These are phyloP conservation scores for Oryzias woworae DNA, from an alignment of 2,113 vertebrate genomes.

Conservation along the genomic window DNA sequence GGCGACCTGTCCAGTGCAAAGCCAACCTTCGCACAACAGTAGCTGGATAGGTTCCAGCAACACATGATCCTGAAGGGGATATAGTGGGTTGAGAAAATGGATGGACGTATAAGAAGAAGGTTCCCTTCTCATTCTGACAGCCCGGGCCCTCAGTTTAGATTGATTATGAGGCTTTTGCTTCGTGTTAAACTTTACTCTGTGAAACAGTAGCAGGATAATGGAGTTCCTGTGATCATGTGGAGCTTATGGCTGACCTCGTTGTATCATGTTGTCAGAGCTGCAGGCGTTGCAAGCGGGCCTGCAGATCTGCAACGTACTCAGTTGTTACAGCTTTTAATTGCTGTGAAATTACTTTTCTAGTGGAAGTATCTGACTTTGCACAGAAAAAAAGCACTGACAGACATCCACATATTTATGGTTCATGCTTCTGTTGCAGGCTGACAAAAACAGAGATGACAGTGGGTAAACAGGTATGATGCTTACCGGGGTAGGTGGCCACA, in stretches of 20 bases:
- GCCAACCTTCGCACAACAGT: too few species aligned
- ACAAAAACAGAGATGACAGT: conserved; percentile 50
- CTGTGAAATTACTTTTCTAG: conserved; percentile 77
- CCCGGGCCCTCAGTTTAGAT: too few species aligned
- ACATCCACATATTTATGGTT: conserved; percentile 32
- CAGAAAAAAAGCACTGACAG: conserved; percentile 61
- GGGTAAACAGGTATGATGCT: conserved; percentile 9
- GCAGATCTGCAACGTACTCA: conserved; percentile 37
- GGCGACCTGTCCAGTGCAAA: too few species aligned
- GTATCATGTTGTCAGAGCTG: conserved; percentile 58
- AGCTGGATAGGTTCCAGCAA: too few species aligned
- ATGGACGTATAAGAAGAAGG: too few species aligned
- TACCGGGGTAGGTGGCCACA: conserved; percentile 1
- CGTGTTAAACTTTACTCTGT: not conserved
- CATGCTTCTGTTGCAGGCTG: conserved; percentile 26
- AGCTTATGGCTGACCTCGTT: conserved; percentile 55
- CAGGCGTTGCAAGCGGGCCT: conserved; percentile 34
- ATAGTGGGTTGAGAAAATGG: too few species aligned
- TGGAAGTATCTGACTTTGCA: conserved; percentile 49
- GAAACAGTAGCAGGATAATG: not conserved
- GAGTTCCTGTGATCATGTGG: conserved; percentile 44
- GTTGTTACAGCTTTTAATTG: conserved; percentile 75
- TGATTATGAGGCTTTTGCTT: conserved; percentile 19
- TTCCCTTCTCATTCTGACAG: too few species aligned
- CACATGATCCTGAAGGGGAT: too few species aligned